These are phyloP conservation scores for Isichthys henryi DNA, from an alignment of 2,113 vertebrate species.

Conservation along the genomic window DNA sequence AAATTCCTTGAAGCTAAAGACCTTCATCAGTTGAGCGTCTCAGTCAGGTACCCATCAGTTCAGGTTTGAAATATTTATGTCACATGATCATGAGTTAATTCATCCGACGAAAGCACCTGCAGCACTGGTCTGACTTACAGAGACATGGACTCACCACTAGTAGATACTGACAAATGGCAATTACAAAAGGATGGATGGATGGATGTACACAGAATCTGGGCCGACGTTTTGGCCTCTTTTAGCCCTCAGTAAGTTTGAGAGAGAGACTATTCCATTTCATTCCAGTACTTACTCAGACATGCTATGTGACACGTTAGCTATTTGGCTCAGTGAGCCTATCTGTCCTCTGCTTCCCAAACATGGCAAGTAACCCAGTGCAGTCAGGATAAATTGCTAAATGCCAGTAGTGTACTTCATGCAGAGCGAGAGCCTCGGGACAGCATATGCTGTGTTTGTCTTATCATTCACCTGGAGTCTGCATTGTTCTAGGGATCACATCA, in stretches of 20 bases:
- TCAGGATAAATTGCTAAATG: background rate
- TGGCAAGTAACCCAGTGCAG: background rate
- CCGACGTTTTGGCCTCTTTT: background rate
- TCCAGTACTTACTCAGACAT: background rate
- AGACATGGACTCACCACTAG: background rate
- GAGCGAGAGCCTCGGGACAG: background rate
- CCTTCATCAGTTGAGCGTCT: too few species aligned
- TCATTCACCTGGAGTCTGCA: background rate
- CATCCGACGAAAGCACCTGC: background rate
- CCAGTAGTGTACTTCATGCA: background rate
- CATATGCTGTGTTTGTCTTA: background rate
- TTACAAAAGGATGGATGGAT: background rate
- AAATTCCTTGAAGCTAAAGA: too few species aligned
- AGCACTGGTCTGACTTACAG: background rate
- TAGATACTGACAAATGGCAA: background rate
- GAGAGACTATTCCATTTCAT: background rate
- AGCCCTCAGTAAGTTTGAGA: background rate
- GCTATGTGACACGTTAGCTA: background rate
- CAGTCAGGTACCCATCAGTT: background rate
- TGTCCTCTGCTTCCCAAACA: background rate
- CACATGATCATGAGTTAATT: background rate
- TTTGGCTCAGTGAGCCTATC: background rate
- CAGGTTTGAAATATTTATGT: background rate
- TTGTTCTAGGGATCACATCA: background rate
- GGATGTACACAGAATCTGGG: background rate